Base-by-base conservation (phyloP, 2,113 vertebrate genomes). In the Nothocercus julius region DNA sequence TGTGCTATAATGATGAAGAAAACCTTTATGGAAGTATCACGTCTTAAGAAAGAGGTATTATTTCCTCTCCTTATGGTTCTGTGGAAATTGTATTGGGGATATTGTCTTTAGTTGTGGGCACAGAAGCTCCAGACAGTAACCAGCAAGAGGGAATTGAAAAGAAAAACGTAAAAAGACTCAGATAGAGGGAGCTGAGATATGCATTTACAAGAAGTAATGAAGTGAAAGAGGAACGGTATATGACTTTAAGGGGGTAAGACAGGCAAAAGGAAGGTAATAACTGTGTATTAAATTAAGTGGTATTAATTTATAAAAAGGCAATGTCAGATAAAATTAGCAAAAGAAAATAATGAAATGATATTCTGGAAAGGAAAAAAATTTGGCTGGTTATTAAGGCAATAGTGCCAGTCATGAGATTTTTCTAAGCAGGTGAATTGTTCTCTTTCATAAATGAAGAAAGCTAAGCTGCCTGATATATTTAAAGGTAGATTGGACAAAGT, bases 291-390 rank as follows among this genome's bases (percentile, higher is more conserved):
- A 82, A 82, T 67, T 67, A 81, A 70, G 11, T 13, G 1, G 73
- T 88, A 81, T 28, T 88, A 82, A 93, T 79, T 84, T 5, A 79
- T 84, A n/a, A 74, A 93, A 78, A 70, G 28, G 77, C 24, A 68
- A 36, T 44, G 32, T 79, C 32, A 28, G 54, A 59, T 45, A 86
- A 78, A 85, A 86, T 6, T 84, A 18, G 15, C 70, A 88, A 38
- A 81, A 69, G 20, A 42, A 6, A 82, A 13, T 18, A 62, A 56
- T 73, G 66, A 79, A 62, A 82, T 18, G 30, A 6, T 13, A 70
- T 5, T 92, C 62, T 34, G 9, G 85, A 87, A 54, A 19, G 18
- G 3, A 2, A 45, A 38, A 49, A 68, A 53, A 3, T 32, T 13
- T 7, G n/a, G 4, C 7, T 78, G 22, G 4, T 78, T 83, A 63